Base-by-base conservation (phyloP, 35 echinoderm and acorn worm species). In the Strongylocentrotus purpuratus region DNA sequence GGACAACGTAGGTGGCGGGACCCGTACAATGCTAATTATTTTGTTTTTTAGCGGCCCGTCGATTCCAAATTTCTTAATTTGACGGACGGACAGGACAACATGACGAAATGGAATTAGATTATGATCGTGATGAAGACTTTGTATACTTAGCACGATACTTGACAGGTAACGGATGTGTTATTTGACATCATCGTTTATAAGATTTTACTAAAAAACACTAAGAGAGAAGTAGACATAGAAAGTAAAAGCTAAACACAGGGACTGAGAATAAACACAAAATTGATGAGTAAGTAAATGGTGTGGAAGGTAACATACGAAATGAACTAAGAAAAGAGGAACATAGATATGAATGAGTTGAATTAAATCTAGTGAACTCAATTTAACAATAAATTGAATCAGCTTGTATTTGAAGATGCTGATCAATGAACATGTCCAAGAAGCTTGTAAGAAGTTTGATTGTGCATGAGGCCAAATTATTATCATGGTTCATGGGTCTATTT, bases 1-100 rank as follows among this genome's bases (percentile, higher is more conserved):
- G 65, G 65, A 28, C 65, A 78, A 78, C 65, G 65, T 78, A 78
- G 65, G 65, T 78, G 65, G 65, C 25, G 65, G 7, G 22, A 78
- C 65, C 20, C 20, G 65, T 78, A 78, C 65, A 78, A 78, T 78
- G 65, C 65, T 78, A 78, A 78, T 78, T 78, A 78, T 78, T 78
- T 78, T 78, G 65, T 78, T 78, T 78, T 78, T 78, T 7, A n/a
- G 65, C 11, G 65, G 22, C 65, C 65, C 65, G 65, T 78, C 65
- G 65, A 78, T 78, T 78, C 65, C 5, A 28, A 78, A 78, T n/a
- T 7, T 78, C 28, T 78, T 78, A 78, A 78, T 78, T 78, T 78
- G 65, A 78, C 65, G 7, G 65, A 78, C 8, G 65, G 25, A 78
- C 28, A 22, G 20, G 20, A 78, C 65, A 78, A 78, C 20, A 78